Conservation (phyloP, 2,797 vertebrate species). For the Sphaeramia orbicularis region DNA sequence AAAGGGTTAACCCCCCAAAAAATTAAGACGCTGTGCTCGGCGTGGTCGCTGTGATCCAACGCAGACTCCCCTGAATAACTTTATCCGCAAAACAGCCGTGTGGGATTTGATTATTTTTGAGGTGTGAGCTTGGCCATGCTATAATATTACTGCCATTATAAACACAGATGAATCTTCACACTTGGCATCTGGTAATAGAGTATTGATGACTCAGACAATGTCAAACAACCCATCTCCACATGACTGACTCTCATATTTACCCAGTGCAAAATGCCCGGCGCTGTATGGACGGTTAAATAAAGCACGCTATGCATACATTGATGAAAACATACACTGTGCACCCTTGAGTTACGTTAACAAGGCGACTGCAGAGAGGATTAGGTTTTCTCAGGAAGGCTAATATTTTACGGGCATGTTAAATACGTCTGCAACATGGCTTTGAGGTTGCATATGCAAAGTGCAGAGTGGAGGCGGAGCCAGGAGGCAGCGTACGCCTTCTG, state of each 20-base stretch:
- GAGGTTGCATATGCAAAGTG: constrained; percentile 61
- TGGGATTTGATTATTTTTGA: constrained; percentile 54
- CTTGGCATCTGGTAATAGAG: constrained; percentile 5
- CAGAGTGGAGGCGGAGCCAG: constrained; percentile 47
- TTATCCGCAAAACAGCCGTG: constrained; percentile 88
- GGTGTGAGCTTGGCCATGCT: constrained; percentile 38
- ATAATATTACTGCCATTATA: constrained; percentile 25
- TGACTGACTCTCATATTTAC: constrained; percentile 16
- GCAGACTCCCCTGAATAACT: constrained; percentile 76
- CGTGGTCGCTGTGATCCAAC: constrained; percentile 48
- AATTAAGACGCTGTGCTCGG: constrained; percentile 81
- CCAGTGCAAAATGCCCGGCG: constrained; percentile 13
- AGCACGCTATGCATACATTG: constrained; percentile 1
- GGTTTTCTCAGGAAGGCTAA: constrained; percentile 35
- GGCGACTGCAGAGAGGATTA: constrained; percentile 22
- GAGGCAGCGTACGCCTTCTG: constrained; percentile 65
- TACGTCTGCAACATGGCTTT: constrained; percentile 43
- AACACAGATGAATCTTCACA: constrained; percentile 28
- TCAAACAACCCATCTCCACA: constrained; percentile 42
- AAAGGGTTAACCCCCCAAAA: constrained; percentile 93
- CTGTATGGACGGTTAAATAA: constrained; percentile 24
- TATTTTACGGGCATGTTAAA: constrained; percentile 53
- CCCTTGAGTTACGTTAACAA: constrained; percentile 27
- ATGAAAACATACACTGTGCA: constrained; percentile 2
- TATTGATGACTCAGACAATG: constrained; percentile 50